phyloP scores from a whole-genome alignment of 2,113 vertebrate genomes.

The Melanerpes aurifrons region DNA sequence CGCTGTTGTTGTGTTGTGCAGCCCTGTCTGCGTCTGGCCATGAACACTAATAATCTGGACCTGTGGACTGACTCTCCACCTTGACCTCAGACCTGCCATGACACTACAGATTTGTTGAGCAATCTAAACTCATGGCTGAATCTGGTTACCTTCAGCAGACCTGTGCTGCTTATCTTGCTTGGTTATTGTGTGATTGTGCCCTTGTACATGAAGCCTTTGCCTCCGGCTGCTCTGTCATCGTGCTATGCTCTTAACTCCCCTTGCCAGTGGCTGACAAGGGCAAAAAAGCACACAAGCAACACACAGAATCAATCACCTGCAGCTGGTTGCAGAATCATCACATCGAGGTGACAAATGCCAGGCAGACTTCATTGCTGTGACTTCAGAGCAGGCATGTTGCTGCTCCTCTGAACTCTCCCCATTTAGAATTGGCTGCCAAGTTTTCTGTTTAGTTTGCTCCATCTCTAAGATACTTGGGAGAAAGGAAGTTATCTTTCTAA shows the following conservation, averaged over 20 bases:
- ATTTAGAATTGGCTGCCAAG: background rate
- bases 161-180: background rate
- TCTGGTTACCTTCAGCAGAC: background rate
- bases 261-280: background rate
- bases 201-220: background rate
- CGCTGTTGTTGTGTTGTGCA: background rate
- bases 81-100: background rate
- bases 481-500: background rate
- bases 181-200: background rate
- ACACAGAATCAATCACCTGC: background rate
- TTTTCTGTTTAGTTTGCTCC: background rate
- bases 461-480: background rate
- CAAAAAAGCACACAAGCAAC: background rate
- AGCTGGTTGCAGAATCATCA: background rate
- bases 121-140: background rate
- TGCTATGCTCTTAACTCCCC: background rate
- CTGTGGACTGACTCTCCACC: too few species aligned
- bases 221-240: background rate
- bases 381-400: background rate
- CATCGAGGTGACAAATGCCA: background rate
- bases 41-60: background rate
- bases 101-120: fast-evolving
- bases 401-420: background rate
- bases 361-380: background rate
- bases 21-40: background rate